These are phyloP conservation scores for Microcebus jonahi DNA, from an alignment of 2,113 vertebrate species.

Conservation along the genomic window DNA sequence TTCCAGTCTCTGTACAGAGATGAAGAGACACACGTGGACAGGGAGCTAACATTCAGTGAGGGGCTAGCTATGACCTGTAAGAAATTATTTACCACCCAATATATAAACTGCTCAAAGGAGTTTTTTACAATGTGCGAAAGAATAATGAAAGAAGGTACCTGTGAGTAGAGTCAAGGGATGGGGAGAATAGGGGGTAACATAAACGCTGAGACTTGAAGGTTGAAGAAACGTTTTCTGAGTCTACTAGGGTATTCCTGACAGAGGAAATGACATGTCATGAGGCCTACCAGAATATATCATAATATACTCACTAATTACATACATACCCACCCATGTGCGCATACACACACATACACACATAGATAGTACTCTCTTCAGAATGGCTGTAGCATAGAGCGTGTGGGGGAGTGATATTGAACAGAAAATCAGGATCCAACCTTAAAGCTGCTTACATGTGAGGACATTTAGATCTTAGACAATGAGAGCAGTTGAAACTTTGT, in stretches of 20 bases:
- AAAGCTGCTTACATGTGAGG: not conserved
- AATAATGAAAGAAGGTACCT: not conserved
- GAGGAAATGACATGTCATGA: not conserved
- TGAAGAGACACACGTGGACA: not conserved
- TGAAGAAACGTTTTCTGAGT: not conserved
- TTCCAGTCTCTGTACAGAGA: not conserved
- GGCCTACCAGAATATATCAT: not conserved
- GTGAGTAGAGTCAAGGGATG: not conserved
- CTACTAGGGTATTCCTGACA: not conserved
- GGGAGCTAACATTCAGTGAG: not conserved
- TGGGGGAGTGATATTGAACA: not conserved
- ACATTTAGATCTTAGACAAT: not conserved
- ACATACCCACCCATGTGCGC: rapidly evolving
- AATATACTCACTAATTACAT: not conserved
- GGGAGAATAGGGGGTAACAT: not conserved
- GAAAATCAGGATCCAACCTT: not conserved
- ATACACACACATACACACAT: not conserved
- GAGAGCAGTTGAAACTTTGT: not conserved
- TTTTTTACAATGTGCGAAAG: not conserved
- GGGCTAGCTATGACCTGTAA: not conserved
- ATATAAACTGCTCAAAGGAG: not conserved
- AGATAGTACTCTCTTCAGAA: not conserved
- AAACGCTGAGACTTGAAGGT: not conserved
- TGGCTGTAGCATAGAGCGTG: not conserved
- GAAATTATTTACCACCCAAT: not conserved